These are phyloP conservation scores for Macrosiphum euphorbiae DNA, from an alignment of 2,888 invertebrate species.

Conservation along the genomic window DNA sequence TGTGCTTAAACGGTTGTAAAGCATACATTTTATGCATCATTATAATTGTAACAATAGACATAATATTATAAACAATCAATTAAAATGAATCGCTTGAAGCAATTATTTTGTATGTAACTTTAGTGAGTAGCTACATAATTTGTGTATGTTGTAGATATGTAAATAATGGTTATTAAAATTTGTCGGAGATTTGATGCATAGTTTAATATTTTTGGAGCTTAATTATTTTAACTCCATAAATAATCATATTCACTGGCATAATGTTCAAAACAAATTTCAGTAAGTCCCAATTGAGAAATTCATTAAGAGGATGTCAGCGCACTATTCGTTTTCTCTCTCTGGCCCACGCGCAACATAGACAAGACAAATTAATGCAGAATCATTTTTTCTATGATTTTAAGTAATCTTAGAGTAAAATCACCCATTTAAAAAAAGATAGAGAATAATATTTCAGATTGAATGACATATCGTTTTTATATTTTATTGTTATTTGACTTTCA, in stretches of 20 bases:
- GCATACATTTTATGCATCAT: background rate
- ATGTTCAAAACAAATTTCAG: background rate
- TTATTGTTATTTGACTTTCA: too few species aligned
- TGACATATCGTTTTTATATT: too few species aligned
- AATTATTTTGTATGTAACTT: background rate
- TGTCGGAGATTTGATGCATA: background rate
- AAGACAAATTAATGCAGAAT: too few species aligned
- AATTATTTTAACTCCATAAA: background rate
- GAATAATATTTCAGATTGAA: too few species aligned
- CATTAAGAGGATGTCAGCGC: too few species aligned
- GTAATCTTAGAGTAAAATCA: too few species aligned
- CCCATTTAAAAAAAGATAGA: too few species aligned
- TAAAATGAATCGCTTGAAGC: background rate
- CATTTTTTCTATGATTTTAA: too few species aligned
- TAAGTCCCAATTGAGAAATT: background rate
- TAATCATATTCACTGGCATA: background rate
- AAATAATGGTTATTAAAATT: background rate
- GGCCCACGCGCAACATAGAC: too few species aligned
- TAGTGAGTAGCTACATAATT: background rate
- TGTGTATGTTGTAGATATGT: background rate
- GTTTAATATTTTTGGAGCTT: background rate
- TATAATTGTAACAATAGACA: background rate
- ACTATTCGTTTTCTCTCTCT: too few species aligned
- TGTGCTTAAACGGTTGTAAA: background rate
- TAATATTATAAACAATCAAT: background rate